Conservation (phyloP, 2,797 vertebrate species). For the Microchirus variegatus region DNA sequence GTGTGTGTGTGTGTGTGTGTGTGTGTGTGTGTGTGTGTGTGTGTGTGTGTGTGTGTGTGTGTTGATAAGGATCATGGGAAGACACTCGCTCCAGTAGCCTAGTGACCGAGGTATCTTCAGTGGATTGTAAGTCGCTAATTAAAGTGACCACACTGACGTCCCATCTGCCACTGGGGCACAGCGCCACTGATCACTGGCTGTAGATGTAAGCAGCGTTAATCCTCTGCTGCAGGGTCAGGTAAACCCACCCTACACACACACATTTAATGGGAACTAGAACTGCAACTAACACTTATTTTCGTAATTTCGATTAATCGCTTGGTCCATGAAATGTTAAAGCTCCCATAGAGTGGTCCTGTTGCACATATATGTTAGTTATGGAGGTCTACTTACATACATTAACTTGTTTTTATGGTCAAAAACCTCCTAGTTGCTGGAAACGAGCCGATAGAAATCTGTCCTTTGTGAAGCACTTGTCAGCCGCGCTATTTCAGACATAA, state of each 20-base stretch:
- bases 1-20: not conserved
- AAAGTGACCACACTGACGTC: conserved; percentile 62
- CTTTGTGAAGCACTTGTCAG: no score
- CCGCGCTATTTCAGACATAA: no score
- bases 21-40: not conserved
- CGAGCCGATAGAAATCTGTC: no score
- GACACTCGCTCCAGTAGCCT: conserved; percentile 16
- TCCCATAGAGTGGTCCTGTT: no score
- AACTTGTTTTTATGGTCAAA: no score
- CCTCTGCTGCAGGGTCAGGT: conserved; percentile 45
- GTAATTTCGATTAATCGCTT: no score
- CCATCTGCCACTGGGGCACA: conserved; percentile 66
- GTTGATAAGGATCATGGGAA: conserved; percentile 44
- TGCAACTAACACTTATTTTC: no score
- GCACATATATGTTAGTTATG: no score
- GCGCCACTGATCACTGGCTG: conserved; percentile 44
- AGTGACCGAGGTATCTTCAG: conserved; percentile 33
- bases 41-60: not conserved
- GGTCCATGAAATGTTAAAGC: no score
- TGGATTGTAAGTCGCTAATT: conserved; percentile 60
- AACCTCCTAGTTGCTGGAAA: no score
- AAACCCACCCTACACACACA: conserved; percentile 36
- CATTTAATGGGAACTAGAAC: no score
- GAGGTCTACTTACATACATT: no score
- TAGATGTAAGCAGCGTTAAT: conserved; percentile 48